phyloP scores from a whole-genome alignment of 2,113 vertebrate species.

The Picathartes gymnocephalus region DNA sequence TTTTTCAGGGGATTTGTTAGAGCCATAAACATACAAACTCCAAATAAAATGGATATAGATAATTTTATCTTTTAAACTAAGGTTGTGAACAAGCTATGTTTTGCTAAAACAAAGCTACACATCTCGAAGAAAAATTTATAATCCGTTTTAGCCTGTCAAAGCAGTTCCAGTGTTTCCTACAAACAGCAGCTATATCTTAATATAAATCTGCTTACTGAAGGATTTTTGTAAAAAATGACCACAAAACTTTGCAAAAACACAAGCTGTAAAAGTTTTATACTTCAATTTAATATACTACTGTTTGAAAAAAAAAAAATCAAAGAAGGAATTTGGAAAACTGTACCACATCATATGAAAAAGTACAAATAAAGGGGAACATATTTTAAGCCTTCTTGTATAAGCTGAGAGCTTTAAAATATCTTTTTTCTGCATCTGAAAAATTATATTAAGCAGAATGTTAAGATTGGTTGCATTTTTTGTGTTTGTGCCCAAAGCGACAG shows the following conservation, averaged over 20 bases:
- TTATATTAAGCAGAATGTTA: conserved; percentile 36
- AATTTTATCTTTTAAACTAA: neutral
- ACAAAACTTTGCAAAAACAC: conserved; percentile 15
- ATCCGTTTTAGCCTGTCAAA: conserved; percentile 11
- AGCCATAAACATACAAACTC: neutral
- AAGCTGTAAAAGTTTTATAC: neutral
- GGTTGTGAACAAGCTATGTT: neutral
- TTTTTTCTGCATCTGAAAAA: conserved; percentile 23
- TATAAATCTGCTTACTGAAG: conserved; percentile 4
- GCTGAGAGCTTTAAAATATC: conserved; percentile 16
- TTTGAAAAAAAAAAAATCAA: conserved; percentile 28
- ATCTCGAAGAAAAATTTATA: conserved; percentile 15
- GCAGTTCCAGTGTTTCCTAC: conserved; percentile 4
- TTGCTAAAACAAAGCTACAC: conserved; percentile 39
- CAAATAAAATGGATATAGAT: neutral
- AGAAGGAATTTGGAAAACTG: conserved; percentile 37
- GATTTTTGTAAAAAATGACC: conserved; percentile 48
- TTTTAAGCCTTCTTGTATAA: conserved; percentile 29
- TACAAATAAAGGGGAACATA: neutral
- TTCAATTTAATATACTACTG: conserved; percentile 22
- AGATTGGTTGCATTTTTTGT: conserved; percentile 46
- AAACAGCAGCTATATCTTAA: conserved; percentile 50
- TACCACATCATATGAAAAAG: neutral
- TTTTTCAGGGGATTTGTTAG: neutral
- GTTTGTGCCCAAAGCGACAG: conserved; percentile 61